Conservation (phyloP, 2,888 invertebrate species). For the Azorinus chamasolen region DNA sequence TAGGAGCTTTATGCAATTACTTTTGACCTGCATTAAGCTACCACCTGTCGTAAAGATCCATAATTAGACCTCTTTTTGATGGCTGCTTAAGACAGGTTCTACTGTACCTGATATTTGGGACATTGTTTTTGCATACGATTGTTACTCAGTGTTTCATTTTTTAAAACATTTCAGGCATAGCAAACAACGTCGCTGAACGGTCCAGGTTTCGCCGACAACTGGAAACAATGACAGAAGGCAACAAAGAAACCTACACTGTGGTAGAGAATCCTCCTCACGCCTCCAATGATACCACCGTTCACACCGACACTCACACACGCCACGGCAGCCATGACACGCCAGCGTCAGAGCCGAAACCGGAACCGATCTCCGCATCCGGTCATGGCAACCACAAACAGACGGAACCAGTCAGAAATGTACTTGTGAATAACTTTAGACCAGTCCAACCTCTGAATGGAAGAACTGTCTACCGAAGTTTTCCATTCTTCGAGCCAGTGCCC, state of each 20-base stretch:
- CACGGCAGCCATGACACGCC: background rate
- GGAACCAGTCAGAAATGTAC: slow-evolving; percentile 63
- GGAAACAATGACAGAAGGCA: slow-evolving; percentile 17
- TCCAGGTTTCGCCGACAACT: slow-evolving; percentile 46
- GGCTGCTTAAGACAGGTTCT: too few relatives aligned
- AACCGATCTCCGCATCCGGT: slow-evolving; percentile 3
- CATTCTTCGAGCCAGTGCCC: slow-evolving; percentile 50
- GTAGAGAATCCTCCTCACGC: slow-evolving; percentile 19
- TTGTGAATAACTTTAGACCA: slow-evolving; percentile 82
- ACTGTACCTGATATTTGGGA: too few relatives aligned
- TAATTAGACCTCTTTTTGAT: too few relatives aligned
- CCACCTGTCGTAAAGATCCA: too few relatives aligned
- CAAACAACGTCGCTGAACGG: slow-evolving; percentile 56
- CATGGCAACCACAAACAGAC: slow-evolving; percentile 21
- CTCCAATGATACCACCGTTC: background rate
- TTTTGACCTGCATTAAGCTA: too few relatives aligned
- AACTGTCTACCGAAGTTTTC: slow-evolving; percentile 77
- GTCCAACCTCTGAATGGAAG: slow-evolving; percentile 81
- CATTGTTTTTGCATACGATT: too few relatives aligned
- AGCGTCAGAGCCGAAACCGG: background rate
- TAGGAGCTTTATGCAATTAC: too few relatives aligned
- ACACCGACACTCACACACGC: background rate
- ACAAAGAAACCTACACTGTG: background rate
- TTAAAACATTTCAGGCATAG: slow-evolving; percentile 68
- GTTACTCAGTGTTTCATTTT: too few relatives aligned